These are phyloP conservation scores for Leucania comma DNA, from an alignment of 2,888 invertebrate species.

Conservation along the genomic window DNA sequence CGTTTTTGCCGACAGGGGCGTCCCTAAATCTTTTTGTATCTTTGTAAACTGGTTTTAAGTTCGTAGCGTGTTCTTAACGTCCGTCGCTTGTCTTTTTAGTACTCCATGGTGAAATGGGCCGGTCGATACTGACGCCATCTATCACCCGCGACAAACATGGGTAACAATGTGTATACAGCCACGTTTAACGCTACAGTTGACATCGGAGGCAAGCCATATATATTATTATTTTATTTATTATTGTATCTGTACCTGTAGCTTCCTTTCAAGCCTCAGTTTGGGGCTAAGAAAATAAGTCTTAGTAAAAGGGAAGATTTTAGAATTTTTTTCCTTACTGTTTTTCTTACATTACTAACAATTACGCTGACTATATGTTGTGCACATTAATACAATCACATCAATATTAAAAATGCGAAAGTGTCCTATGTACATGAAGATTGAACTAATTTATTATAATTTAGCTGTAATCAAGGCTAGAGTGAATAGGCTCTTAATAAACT, in stretches of 20 bases:
- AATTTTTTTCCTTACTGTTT: neutral
- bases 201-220: constrained; percentile 15
- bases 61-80: too few relatives aligned
- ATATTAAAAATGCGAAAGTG: too few relatives aligned
- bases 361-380: too few relatives aligned
- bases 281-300: neutral
- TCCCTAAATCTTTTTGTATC: neutral
- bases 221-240: neutral
- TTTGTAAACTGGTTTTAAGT: neutral
- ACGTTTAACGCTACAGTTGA: constrained; percentile 48
- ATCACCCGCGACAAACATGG: constrained; percentile 52
- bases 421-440: too few relatives aligned
- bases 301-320: too few relatives aligned
- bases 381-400: too few relatives aligned
- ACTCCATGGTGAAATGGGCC: constrained; percentile 14
- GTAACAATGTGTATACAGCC: constrained; percentile 57
- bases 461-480: too few relatives aligned
- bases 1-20: too few relatives aligned
- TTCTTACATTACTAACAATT: neutral
- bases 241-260: neutral
- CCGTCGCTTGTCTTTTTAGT: constrained; percentile 2
- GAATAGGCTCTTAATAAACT: too few relatives aligned
- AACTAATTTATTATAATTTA: too few relatives aligned
- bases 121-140: constrained; percentile 58
- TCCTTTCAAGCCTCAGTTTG: neutral